Evolutionary conservation across 2,797 vertebrate genomes (phyloP).

Genomic region (Smutsia gigantea): DNA sequence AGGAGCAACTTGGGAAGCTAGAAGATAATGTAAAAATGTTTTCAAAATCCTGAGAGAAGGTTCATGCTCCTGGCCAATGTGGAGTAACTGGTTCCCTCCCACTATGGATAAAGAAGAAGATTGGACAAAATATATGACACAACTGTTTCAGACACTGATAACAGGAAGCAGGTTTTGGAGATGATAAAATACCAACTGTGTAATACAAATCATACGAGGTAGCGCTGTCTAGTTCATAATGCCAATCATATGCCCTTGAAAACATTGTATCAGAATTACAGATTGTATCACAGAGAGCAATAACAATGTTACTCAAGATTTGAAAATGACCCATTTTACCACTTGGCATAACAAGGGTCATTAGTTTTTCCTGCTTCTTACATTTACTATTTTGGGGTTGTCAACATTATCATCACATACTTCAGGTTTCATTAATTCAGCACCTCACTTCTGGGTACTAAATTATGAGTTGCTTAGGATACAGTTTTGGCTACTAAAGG

Average conservation of each 20-base stretch:
- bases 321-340: not conserved
- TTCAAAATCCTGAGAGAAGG: not conserved
- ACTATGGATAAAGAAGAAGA: not conserved
- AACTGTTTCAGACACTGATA: not conserved
- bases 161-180: not conserved
- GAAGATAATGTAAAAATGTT: not conserved
- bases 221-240: not conserved
- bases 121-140: not conserved
- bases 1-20: not conserved
- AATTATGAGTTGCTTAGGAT: not conserved
- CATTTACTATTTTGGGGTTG: not conserved
- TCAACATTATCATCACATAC: not conserved
- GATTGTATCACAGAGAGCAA: not conserved
- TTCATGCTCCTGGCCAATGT: not conserved
- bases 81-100: not conserved
- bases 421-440: not conserved
- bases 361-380: not conserved
- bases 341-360: not conserved
- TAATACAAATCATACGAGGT: not conserved
- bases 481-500: not conserved
- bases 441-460: not conserved
- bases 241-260: not conserved
- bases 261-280: not conserved
- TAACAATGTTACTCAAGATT: not conserved
- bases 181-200: not conserved